A percentile compares a stretch with the other conserved stretches of the same genome.
These are phyloP conservation scores for Erythrolamprus reginae DNA, from an alignment of 2,113 vertebrate genomes.

Conservation along the genomic window DNA sequence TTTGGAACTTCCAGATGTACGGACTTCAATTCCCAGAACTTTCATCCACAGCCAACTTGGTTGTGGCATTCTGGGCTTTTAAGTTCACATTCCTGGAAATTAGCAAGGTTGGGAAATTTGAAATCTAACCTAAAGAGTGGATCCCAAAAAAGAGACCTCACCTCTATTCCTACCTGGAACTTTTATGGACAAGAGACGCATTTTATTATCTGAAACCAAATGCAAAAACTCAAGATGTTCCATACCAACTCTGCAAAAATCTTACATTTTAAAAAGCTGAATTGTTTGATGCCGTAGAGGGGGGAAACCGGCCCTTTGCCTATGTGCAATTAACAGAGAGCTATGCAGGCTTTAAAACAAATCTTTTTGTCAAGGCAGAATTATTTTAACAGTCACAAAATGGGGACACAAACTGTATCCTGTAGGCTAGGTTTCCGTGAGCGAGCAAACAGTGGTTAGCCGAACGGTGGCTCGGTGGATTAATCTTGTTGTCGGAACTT, in stretches of 20 bases:
- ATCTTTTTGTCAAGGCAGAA: not conserved
- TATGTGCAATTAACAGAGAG: not conserved
- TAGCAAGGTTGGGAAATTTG: not conserved
- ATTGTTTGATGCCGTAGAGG: not conserved
- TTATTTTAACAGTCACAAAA: not conserved
- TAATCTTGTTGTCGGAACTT: not conserved
- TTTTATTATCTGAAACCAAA: not conserved
- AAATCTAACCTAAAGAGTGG: not conserved
- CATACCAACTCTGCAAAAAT: not conserved
- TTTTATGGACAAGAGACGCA: not conserved
- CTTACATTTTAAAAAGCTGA: not conserved
- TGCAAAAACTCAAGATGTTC: not conserved
- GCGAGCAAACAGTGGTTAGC: not conserved
- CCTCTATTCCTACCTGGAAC: not conserved
- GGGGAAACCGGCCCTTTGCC: not conserved
- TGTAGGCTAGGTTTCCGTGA: not conserved
- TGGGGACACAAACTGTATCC: fast-evolving
- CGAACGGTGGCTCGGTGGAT: not conserved
- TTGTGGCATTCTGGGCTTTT: not conserved
- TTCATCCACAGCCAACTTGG: not conserved
- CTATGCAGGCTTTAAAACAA: not conserved
- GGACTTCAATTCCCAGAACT: not conserved
- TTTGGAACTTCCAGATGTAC: too few species aligned
- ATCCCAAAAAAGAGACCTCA: not conserved
- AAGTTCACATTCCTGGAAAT: not conserved